Conservation (phyloP, 2,113 vertebrate genomes). For the Centropus unirufus region DNA sequence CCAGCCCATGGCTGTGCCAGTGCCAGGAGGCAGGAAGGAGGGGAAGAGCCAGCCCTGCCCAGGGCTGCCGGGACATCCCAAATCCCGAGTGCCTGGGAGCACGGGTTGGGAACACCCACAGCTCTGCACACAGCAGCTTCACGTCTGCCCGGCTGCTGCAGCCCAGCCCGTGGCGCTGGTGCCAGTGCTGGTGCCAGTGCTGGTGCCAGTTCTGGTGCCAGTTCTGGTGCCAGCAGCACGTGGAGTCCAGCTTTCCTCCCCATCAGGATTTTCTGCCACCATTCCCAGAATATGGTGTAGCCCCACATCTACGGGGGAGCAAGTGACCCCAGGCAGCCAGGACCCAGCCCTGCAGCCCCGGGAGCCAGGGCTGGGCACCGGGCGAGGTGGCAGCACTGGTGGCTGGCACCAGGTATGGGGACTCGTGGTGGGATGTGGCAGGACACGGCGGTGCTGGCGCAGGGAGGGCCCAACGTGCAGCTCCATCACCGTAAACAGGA, state of each 20-base stretch:
- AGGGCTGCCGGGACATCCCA: neutral
- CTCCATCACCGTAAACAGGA: conserved; percentile 45
- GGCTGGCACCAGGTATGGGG: fast-evolving
- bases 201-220: no score
- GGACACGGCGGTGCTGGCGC: no score
- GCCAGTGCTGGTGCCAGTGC: no score
- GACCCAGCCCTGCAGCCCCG: neutral
- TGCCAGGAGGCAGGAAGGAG: neutral
- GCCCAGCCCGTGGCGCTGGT: no score
- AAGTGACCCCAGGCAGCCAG: neutral
- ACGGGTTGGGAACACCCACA: neutral
- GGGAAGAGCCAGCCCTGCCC: neutral
- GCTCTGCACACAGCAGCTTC: fast-evolving
- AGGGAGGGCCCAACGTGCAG: neutral
- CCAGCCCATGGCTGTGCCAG: no score
- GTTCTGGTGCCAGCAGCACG: neutral
- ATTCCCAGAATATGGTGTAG: neutral
- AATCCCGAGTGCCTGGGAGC: neutral
- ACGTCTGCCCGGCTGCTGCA: no score
- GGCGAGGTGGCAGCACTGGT: fast-evolving
- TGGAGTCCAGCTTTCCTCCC: neutral
- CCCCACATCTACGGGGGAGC: neutral
- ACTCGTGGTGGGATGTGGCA: neutral
- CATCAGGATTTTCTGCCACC: neutral
- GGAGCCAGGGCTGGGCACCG: neutral